phyloP scores from a whole-genome alignment of 1,140 invertebrate species.

The Zaprionus nigranus region DNA sequence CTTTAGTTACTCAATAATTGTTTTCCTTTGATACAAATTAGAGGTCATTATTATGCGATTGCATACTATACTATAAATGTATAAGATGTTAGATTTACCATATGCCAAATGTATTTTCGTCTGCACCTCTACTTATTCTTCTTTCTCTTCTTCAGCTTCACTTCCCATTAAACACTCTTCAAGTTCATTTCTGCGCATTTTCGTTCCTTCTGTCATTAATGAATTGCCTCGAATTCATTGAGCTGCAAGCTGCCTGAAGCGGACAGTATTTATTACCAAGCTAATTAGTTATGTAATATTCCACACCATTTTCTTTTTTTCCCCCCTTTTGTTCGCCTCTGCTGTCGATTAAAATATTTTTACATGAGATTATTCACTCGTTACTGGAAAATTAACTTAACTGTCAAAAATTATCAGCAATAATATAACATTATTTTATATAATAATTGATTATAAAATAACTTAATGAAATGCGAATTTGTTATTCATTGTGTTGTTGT shows the following conservation, averaged over 20 bases:
- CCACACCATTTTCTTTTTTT: slow-evolving; percentile 24
- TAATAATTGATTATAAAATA: slow-evolving; percentile 37
- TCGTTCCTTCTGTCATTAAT: slow-evolving; percentile 32
- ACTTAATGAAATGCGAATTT: slow-evolving; percentile 40
- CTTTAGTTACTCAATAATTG: too few species aligned
- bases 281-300: slow-evolving; percentile 16
- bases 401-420: slow-evolving; percentile 30
- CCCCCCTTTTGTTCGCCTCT: neutral
- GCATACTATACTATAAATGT: too few species aligned
- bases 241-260: neutral
- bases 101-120: too few species aligned
- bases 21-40: too few species aligned
- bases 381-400: slow-evolving; percentile 41
- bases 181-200: too few species aligned
- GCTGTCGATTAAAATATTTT: slow-evolving; percentile 66
- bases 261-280: slow-evolving; percentile 18
- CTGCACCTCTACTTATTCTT: too few species aligned
- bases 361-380: slow-evolving; percentile 29
- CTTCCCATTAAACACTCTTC: too few species aligned
- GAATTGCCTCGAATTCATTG: slow-evolving; percentile 12
- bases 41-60: too few species aligned
- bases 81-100: too few species aligned
- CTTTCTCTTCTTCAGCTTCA: too few species aligned
- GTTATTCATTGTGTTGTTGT: slow-evolving; percentile 10
- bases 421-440: slow-evolving; percentile 28